phyloP scores from a whole-genome alignment of 2,797 vertebrate genomes.

The Petrocephalus schoutedeni region DNA sequence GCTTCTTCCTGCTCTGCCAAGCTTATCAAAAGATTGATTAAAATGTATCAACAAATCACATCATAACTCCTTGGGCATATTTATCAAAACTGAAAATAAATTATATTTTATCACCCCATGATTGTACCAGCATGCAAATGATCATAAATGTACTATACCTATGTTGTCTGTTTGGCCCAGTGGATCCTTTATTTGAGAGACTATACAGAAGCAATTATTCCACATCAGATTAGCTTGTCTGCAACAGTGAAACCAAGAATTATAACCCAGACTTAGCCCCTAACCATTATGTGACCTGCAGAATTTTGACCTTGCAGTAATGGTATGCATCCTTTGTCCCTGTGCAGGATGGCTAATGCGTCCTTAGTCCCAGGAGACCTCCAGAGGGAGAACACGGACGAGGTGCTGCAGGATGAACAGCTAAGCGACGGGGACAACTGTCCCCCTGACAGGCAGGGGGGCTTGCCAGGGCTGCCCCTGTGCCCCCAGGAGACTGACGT shows the following conservation, averaged over 20 bases:
- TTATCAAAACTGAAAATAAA: not conserved
- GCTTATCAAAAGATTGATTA: not conserved
- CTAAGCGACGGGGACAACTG: conserved; percentile 91
- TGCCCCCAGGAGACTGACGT: conserved; percentile 88
- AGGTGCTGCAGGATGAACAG: conserved; percentile 93
- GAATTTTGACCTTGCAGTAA: not conserved
- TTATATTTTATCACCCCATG: not conserved
- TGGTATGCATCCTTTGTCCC: not conserved
- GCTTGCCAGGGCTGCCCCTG: conserved; percentile 69
- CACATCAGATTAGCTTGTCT: not conserved
- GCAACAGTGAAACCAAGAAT: not conserved
- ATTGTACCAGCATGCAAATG: not conserved
- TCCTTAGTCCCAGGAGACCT: conserved; percentile 91
- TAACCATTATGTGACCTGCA: not conserved
- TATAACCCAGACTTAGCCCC: not conserved
- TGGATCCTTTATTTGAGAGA: not conserved
- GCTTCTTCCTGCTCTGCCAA: not conserved
- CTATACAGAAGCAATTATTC: not conserved
- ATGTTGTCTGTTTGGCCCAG: not conserved
- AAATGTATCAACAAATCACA: not conserved
- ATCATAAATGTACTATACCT: not conserved
- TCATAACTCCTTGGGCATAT: not conserved
- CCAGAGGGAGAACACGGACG: conserved; percentile 91
- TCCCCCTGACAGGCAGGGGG: conserved; percentile 69
- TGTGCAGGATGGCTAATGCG: conserved; percentile 85